Conservation (phyloP, 2,888 invertebrate genomes). For the Cephus sareptanus region DNA sequence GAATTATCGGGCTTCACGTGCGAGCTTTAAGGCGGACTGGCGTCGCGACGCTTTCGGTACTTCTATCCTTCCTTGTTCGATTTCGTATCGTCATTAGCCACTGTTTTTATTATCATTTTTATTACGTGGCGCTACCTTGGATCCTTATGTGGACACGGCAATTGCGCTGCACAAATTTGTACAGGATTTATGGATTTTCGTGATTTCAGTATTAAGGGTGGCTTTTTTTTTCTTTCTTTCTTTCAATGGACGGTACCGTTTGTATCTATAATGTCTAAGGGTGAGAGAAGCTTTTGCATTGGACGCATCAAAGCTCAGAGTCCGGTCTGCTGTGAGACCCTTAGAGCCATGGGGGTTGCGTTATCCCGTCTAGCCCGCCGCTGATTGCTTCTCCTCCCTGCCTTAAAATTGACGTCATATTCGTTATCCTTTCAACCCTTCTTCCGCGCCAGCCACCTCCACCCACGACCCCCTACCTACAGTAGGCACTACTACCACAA, state of each 20-base stretch:
- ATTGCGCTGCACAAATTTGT: too few relatives aligned
- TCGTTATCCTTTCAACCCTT: conserved; percentile 64
- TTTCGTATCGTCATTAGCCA: neutral
- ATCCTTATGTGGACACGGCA: neutral
- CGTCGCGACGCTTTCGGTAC: neutral
- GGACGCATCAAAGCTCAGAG: conserved; percentile 51
- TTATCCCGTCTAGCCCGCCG: conserved; percentile 30
- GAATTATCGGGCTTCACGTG: conserved; percentile 32
- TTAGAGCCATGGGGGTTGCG: conserved; percentile 16
- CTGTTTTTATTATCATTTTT: neutral
- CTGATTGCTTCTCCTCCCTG: conserved; percentile 60
- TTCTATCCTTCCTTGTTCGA: neutral
- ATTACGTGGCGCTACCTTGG: neutral
- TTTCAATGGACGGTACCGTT: neutral
- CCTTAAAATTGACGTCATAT: conserved; percentile 64
- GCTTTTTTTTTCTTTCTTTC: neutral
- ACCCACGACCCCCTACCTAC: conserved; percentile 23
- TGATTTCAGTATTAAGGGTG: neutral
- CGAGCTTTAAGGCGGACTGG: neutral
- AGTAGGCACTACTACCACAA: neutral
- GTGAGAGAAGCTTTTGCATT: conserved; percentile 16
- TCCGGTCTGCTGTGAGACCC: conserved; percentile 31
- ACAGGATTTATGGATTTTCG: neutral
- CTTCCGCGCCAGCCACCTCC: conserved; percentile 40
- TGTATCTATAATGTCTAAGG: neutral